Base-by-base conservation (phyloP, 2,113 vertebrate genomes). In the Gallinago undulata region DNA sequence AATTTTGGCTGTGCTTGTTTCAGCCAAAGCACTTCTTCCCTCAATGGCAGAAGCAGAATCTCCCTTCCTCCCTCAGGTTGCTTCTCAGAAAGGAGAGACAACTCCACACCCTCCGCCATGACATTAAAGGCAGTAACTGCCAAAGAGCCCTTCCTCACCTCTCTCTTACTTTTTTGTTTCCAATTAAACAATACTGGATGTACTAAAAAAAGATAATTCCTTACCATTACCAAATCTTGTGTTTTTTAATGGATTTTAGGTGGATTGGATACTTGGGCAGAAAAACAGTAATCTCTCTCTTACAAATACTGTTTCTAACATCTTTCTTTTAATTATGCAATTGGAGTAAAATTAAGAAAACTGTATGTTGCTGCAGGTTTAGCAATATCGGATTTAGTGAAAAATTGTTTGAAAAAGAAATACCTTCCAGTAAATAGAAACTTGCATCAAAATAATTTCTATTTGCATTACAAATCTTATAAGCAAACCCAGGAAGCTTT, bases 381-480 rank as follows among this genome's bases (percentile, higher is more conserved):
- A 86, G 79, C 43, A 90, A 93, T 68, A 90, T 74, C 11, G 9
- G 43, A 51, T 28, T 85, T 68, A 75, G 28, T 24, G 30, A 92
- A 74, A 62, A 76, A 63, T 13, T 0, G 25, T 8, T 35, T 77
- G 28, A 56, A 84, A 80, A 73, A 64, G 5, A 82, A 87, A 69
- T 56, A 74, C 35, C 69, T 95, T 60, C 68, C 56, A 81, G 69
- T 81, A 72, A 92, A 78, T 8, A 94, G 72, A 59, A 95, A 74
- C 55, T 43, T 80, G 25, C 50, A 74, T 80, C 59, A 55, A 93
- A 96, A 69, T 33, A 57, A 80, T 91, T 93, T 81, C 72, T 70
- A 89, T 90, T 92, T 96, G 83, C 88, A 89, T 87, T 92, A 83
- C 90, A 95, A 93, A 90, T 96, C 39, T 83, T 48, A 89, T 13